A percentile compares a stretch with the other conserved stretches of the same genome.
phyloP scores from a whole-genome alignment of 2,888 invertebrate genomes.

The Graphium colonna region DNA sequence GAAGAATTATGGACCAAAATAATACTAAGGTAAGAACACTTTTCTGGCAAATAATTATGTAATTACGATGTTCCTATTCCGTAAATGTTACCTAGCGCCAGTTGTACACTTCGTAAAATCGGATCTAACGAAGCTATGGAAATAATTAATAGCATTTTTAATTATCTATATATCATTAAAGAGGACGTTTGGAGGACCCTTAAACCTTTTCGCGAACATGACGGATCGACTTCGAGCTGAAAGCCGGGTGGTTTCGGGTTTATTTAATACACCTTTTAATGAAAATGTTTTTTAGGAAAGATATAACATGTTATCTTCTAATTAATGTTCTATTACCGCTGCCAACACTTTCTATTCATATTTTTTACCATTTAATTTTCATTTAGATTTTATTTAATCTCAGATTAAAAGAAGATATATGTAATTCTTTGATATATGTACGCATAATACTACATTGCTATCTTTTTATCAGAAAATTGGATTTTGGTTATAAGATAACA shows the following conservation, averaged over 20 bases:
- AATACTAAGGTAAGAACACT: background rate
- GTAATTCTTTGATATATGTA: too few relatives aligned
- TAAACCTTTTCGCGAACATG: slow-evolving; percentile 10
- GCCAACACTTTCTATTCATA: too few relatives aligned
- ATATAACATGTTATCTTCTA: too few relatives aligned
- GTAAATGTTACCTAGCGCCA: background rate
- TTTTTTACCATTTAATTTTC: too few relatives aligned
- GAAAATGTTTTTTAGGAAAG: too few relatives aligned
- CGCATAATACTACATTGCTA: too few relatives aligned
- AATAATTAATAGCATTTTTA: slow-evolving; percentile 23
- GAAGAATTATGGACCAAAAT: background rate
- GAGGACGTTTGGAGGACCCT: slow-evolving; percentile 6
- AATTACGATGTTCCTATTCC: background rate
- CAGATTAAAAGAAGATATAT: too few relatives aligned
- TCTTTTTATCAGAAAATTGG: too few relatives aligned
- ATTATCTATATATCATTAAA: slow-evolving; percentile 20
- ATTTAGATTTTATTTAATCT: too few relatives aligned
- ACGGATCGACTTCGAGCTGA: slow-evolving; percentile 7
- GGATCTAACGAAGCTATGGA: slow-evolving; percentile 18
- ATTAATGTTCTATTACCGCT: too few relatives aligned
- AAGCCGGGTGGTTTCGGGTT: background rate
- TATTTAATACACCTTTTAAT: background rate
- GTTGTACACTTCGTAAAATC: slow-evolving; percentile 22
- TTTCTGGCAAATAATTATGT: background rate
- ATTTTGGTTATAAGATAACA: too few relatives aligned